These are phyloP conservation scores for Smittia sp. DNA, from an alignment of 2,888 invertebrate species.

Conservation along the genomic window DNA sequence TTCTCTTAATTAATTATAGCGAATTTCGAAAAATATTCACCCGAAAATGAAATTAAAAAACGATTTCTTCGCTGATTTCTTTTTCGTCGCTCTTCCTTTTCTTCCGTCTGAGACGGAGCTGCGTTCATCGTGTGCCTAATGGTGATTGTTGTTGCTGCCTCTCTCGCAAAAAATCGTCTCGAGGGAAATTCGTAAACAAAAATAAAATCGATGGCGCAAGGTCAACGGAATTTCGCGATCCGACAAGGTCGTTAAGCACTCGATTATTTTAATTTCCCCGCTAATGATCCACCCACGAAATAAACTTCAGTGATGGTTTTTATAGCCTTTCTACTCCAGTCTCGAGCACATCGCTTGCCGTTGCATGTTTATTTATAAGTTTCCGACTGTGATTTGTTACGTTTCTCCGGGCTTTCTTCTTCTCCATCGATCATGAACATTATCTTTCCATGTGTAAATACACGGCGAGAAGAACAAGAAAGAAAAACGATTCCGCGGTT, in stretches of 20 bases:
- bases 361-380: conserved; percentile 16
- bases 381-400: conserved; percentile 25
- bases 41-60: neutral
- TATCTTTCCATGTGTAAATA: conserved; percentile 3
- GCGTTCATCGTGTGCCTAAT: neutral
- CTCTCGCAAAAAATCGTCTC: neutral
- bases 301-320: neutral
- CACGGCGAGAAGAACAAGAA: neutral
- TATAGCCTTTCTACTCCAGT: neutral
- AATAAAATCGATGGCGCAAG: conserved; percentile 5
- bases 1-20: conserved; percentile 38
- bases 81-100: neutral
- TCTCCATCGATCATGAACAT: conserved; percentile 9
- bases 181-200: conserved; percentile 3
- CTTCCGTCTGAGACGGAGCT: neutral
- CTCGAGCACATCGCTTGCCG: neutral
- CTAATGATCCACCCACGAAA: neutral
- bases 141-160: neutral
- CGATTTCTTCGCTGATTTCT: conserved; percentile 18
- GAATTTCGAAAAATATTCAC: conserved; percentile 9
- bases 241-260: neutral
- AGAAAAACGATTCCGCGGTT: conserved; percentile 19
- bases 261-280: neutral
- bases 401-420: neutral
- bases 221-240: neutral